Percentiles rank a stretch among this genome's conserved stretches.
phyloP scores from a whole-genome alignment of 2,113 vertebrate genomes.

The Coptodon rendalli region DNA sequence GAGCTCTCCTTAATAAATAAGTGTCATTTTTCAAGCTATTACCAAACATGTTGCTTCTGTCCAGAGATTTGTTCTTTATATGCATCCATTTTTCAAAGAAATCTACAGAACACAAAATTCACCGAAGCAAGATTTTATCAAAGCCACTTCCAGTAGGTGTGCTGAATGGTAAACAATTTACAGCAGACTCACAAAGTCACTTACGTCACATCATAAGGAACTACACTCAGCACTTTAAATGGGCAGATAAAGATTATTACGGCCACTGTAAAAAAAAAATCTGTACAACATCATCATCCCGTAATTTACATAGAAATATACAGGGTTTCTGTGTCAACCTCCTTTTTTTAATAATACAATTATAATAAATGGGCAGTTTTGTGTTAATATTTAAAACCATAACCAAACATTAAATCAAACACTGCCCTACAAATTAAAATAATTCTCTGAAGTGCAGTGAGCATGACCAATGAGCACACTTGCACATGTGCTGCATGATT shows the following conservation, averaged over 20 bases:
- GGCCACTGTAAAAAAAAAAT: not conserved
- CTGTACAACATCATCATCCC: not conserved
- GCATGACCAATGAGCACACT: not conserved
- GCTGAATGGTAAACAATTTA: not conserved
- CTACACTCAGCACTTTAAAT: not conserved
- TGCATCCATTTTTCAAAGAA: not conserved
- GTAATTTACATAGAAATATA: not conserved
- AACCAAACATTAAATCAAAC: not conserved
- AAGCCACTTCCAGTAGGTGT: not conserved
- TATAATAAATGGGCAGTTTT: not conserved
- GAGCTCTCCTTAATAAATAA: not conserved
- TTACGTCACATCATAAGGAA: not conserved
- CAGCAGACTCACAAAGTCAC: conserved; percentile 1
- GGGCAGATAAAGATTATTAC: not conserved
- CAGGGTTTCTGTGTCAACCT: not conserved
- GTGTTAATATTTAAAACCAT: not conserved
- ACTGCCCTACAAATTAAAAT: not conserved
- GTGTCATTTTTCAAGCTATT: not conserved
- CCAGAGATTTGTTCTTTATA: not conserved
- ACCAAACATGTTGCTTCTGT: rapidly evolving
- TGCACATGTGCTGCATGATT: not conserved
- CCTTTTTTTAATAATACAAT: not conserved
- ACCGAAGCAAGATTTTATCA: not conserved
- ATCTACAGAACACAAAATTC: not conserved
- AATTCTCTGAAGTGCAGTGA: not conserved